A percentile compares a stretch with the other conserved stretches of the same genome.
These are phyloP conservation scores for Macrosoma leucophasiata DNA, from an alignment of 2,888 invertebrate species.

Conservation along the genomic window DNA sequence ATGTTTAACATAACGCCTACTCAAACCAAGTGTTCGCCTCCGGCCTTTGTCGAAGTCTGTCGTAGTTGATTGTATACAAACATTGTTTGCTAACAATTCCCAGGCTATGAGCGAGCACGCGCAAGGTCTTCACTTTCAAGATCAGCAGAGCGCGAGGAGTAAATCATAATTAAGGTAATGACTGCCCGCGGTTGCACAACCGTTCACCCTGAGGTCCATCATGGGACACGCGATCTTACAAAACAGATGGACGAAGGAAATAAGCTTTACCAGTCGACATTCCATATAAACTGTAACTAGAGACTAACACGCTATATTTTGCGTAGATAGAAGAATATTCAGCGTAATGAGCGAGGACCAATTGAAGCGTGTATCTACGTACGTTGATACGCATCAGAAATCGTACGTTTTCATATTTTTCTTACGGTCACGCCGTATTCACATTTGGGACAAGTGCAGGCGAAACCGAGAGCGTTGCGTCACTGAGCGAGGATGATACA, in stretches of 20 bases:
- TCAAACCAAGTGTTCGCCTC: too few species aligned
- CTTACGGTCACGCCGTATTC: slow-evolving; percentile 61
- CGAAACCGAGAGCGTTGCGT: slow-evolving; percentile 70
- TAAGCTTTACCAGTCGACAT: not conserved
- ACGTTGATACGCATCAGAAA: slow-evolving; percentile 40
- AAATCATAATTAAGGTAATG: slow-evolving; percentile 68
- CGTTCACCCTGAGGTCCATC: slow-evolving; percentile 27
- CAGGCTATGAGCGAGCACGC: slow-evolving; percentile 46
- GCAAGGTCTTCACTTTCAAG: slow-evolving; percentile 74
- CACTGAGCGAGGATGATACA: slow-evolving; percentile 51
- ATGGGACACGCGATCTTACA: slow-evolving; percentile 43
- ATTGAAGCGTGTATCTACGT: slow-evolving; percentile 28
- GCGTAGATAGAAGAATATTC: too few species aligned
- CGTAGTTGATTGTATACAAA: slow-evolving; percentile 60
- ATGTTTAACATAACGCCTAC: too few species aligned
- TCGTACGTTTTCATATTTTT: slow-evolving; percentile 64
- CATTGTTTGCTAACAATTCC: slow-evolving; percentile 49
- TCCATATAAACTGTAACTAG: too few species aligned
- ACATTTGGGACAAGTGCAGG: slow-evolving; percentile 71
- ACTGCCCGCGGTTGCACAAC: slow-evolving; percentile 53
- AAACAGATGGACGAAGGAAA: slow-evolving; percentile 6
- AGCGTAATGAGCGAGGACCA: too few species aligned
- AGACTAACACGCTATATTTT: too few species aligned
- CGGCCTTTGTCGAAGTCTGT: too few species aligned
- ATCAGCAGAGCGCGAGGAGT: slow-evolving; percentile 63